A percentile compares a stretch with the other conserved stretches of the same genome.
Conservation (phyloP, 2,888 invertebrate genomes). For the Aplocera efformata region DNA sequence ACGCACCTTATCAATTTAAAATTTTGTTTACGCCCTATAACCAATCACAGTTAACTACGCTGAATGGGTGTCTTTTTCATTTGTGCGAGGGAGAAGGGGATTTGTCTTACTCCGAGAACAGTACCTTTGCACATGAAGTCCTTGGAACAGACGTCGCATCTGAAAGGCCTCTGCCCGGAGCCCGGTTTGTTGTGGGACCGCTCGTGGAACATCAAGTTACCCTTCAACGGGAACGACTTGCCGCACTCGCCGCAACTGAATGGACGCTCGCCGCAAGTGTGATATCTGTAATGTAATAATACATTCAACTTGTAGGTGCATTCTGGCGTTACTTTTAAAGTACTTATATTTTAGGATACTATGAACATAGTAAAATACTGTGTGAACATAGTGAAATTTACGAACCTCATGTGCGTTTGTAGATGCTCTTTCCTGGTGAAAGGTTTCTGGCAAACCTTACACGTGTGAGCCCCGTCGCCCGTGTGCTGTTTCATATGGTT, state of each 20-base stretch:
- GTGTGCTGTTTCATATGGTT: slow-evolving; percentile 85
- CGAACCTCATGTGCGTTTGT: slow-evolving; percentile 86
- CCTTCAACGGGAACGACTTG: slow-evolving; percentile 91
- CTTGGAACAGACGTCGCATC: slow-evolving; percentile 91
- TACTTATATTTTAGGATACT: too few relatives aligned
- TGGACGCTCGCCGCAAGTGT: slow-evolving; percentile 88
- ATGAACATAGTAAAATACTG: too few relatives aligned
- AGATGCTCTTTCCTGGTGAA: slow-evolving; percentile 88
- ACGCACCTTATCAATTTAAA: too few relatives aligned
- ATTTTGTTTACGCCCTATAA: too few relatives aligned
- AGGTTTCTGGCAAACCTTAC: slow-evolving; percentile 87
- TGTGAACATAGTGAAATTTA: too few relatives aligned
- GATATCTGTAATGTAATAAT: slow-evolving; percentile 53
- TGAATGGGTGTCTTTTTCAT: too few relatives aligned
- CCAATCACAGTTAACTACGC: too few relatives aligned
- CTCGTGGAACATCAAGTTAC: slow-evolving; percentile 91
- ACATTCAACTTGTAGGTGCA: too few relatives aligned
- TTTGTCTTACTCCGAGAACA: too few relatives aligned
- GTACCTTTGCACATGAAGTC: slow-evolving; percentile 92
- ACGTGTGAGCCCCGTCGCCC: slow-evolving; percentile 85
- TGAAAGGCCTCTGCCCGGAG: slow-evolving; percentile 84
- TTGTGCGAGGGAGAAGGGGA: too few relatives aligned
- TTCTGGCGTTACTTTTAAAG: not conserved
- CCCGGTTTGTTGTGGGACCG: slow-evolving; percentile 90
- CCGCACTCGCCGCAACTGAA: slow-evolving; percentile 92